Evolutionary conservation across 64 coral and sea anemone genomes (phyloP).

Genomic region (Actinia tenebrosa): DNA sequence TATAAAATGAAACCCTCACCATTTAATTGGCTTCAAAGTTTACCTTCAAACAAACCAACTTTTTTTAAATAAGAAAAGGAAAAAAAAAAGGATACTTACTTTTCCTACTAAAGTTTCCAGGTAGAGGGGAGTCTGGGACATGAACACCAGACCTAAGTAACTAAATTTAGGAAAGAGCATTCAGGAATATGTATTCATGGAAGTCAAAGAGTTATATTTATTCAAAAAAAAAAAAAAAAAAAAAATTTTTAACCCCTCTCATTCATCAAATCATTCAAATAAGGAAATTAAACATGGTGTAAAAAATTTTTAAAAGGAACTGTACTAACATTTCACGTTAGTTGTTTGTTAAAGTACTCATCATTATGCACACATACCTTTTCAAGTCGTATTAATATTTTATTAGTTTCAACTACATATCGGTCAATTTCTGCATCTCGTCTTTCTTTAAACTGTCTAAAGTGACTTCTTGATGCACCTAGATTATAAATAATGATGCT

Average conservation of each 20-base stretch:
- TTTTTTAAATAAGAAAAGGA: too few relatives aligned
- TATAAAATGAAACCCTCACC: too few relatives aligned
- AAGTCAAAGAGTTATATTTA: too few relatives aligned
- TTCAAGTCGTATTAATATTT: constrained; percentile 88
- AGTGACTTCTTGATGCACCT: constrained; percentile 64
- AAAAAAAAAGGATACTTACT: constrained; percentile 37
- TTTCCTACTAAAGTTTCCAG: constrained; percentile 53
- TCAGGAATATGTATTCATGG: background rate
- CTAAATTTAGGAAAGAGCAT: constrained; percentile 8
- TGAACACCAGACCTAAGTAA: constrained; percentile 72
- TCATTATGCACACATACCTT: constrained; percentile 51
- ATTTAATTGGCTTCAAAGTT: too few relatives aligned
- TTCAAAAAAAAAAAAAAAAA: too few relatives aligned
- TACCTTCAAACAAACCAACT: too few relatives aligned
- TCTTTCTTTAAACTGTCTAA: constrained; percentile 67
- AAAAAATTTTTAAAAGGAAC: too few relatives aligned
- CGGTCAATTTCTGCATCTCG: constrained; percentile 87
- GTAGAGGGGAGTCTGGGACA: constrained; percentile 65
- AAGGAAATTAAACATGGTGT: too few relatives aligned
- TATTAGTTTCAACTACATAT: constrained; percentile 94
- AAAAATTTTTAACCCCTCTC: too few relatives aligned
- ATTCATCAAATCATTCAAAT: too few relatives aligned
- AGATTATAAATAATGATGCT: background rate
- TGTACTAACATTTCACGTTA: too few relatives aligned
- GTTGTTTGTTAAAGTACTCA: too few relatives aligned